Conservation (phyloP, 2,113 vertebrate genomes). For the Globicephala melas region DNA sequence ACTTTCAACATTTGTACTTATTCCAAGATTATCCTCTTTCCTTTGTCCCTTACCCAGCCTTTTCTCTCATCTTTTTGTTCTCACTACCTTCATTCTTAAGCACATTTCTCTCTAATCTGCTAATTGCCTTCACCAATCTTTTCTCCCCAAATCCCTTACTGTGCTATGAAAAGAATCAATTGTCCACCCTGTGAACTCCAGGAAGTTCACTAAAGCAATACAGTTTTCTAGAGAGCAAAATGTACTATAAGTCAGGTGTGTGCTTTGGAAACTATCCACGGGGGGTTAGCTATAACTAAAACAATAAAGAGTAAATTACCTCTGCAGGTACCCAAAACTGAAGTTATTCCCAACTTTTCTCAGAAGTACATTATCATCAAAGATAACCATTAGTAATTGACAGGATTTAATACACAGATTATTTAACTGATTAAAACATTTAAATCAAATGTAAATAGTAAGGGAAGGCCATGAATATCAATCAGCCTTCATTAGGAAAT, state of each 20-base stretch:
- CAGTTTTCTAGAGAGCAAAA: constrained; percentile 32
- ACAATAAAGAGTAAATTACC: background rate
- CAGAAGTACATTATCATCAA: constrained; percentile 31
- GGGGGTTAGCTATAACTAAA: background rate
- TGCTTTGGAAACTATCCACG: background rate
- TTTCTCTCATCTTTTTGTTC: background rate
- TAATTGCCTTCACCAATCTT: background rate
- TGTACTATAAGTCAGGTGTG: background rate
- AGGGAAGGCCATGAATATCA: background rate
- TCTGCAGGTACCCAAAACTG: background rate
- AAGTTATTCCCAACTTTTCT: constrained; percentile 21
- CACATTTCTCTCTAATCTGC: background rate
- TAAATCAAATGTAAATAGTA: background rate
- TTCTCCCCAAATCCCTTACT: constrained; percentile 2
- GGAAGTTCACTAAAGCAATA: background rate
- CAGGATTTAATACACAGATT: background rate
- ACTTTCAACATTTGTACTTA: background rate
- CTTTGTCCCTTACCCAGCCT: background rate
- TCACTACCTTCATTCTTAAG: background rate
- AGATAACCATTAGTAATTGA: constrained; percentile 9
- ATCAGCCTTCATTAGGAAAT: background rate
- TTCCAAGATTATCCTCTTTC: background rate
- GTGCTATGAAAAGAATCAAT: constrained; percentile 4
- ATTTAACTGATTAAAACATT: background rate
- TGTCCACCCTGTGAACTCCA: background rate